A percentile compares a stretch with the other conserved stretches of the same genome.
Evolutionary conservation across 2,113 vertebrate species (phyloP).

Genomic region (Tenebrosternarchus preto): DNA sequence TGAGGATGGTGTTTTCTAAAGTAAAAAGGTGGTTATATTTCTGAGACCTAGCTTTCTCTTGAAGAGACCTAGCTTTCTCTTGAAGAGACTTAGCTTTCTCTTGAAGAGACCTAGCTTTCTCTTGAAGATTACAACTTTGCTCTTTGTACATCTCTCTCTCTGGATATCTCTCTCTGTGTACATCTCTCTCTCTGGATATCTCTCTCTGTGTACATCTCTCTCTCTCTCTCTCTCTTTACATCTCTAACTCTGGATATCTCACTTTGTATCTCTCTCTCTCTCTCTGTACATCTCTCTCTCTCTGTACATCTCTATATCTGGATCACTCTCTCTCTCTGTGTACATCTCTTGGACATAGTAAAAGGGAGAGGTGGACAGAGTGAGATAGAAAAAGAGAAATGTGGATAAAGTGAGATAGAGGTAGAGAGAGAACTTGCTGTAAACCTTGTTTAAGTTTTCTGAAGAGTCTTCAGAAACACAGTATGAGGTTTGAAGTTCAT

Average conservation of each 20-base stretch:
- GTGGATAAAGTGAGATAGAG: conserved; percentile 3
- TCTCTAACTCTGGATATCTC: background rate
- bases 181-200: background rate
- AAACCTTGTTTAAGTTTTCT: too few relatives aligned
- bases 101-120: too few relatives aligned
- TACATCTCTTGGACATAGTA: background rate
- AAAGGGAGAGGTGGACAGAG: background rate
- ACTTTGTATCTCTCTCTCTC: background rate
- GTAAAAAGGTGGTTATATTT: too few relatives aligned
- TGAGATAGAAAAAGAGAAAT: background rate
- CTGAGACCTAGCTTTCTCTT: too few relatives aligned
- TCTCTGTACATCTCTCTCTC: background rate
- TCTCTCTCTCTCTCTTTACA: background rate
- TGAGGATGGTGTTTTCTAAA: too few relatives aligned
- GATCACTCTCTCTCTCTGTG: too few relatives aligned
- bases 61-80: too few relatives aligned
- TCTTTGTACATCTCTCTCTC: background rate
- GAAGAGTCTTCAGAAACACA: too few relatives aligned
- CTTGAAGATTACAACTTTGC: too few relatives aligned
- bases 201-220: background rate
- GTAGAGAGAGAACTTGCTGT: background rate
- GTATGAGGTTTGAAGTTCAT: too few relatives aligned
- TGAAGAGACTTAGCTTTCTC: too few relatives aligned
- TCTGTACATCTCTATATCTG: too few relatives aligned
- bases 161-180: background rate